Evolutionary conservation across 1,140 invertebrate genomes (phyloP).

Genomic region (Gonatopus flavifemur): DNA sequence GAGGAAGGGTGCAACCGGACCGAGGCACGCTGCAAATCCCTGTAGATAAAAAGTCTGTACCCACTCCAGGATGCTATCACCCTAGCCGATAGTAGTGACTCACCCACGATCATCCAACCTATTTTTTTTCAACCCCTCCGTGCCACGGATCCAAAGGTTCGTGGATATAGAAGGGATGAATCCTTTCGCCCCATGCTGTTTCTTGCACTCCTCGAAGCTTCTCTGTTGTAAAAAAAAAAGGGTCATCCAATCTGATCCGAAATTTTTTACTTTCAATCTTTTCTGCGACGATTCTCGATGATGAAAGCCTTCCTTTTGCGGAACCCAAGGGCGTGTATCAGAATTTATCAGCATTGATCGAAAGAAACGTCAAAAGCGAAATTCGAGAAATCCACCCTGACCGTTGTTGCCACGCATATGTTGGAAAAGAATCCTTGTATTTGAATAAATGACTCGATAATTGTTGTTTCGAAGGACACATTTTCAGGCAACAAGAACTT

Average conservation of each 20-base stretch:
- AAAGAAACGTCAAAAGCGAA: too few relatives aligned
- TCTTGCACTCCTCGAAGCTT: conserved; percentile 27
- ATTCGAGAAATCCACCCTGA: too few relatives aligned
- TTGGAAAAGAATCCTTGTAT: too few relatives aligned
- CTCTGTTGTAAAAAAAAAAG: conserved; percentile 3
- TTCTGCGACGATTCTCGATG: too few relatives aligned
- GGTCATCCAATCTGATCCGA: conserved; percentile 20
- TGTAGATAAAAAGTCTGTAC: conserved; percentile 53
- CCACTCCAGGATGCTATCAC: conserved; percentile 41
- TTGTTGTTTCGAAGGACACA: too few relatives aligned
- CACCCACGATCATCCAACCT: conserved; percentile 48
- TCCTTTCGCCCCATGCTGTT: conserved; percentile 42
- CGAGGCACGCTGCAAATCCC: conserved; percentile 49
- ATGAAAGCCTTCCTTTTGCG: too few relatives aligned
- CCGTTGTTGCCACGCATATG: too few relatives aligned
- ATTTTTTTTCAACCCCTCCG: conserved; percentile 48
- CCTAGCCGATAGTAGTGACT: conserved; percentile 44
- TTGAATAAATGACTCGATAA: too few relatives aligned
- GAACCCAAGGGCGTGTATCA: too few relatives aligned
- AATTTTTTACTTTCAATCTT: not conserved
- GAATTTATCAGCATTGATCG: too few relatives aligned
- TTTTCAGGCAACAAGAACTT: too few relatives aligned
- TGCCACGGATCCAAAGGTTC: conserved; percentile 39
- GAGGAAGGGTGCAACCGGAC: conserved; percentile 47
- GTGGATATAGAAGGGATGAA: conserved; percentile 38